phyloP scores from a whole-genome alignment of 1,140 invertebrate genomes.

The Drosophila ogumai region DNA sequence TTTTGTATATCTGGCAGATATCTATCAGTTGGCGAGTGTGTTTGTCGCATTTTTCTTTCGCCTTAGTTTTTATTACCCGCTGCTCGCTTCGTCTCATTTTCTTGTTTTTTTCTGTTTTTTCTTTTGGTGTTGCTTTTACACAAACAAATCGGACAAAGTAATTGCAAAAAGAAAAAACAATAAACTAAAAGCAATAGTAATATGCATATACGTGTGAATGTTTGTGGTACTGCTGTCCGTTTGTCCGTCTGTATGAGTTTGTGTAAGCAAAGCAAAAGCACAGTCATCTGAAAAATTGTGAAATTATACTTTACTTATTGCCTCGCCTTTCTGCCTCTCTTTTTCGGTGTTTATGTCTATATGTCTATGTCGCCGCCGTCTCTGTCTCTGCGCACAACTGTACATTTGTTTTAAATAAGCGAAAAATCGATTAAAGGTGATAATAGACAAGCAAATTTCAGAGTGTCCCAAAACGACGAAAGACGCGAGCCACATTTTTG shows the following conservation, averaged over 20 bases:
- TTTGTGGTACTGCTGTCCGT: conserved; percentile 3
- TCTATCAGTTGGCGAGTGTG: conserved; percentile 40
- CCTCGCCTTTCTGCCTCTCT: conserved; percentile 32
- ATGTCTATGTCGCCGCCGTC: conserved; percentile 6
- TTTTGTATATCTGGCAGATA: conserved; percentile 74
- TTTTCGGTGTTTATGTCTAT: conserved; percentile 27
- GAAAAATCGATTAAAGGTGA: conserved; percentile 83
- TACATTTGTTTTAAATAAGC: conserved; percentile 83
- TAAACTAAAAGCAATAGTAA: conserved; percentile 81
- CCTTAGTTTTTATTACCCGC: conserved; percentile 57
- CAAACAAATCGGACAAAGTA: conserved; percentile 62
- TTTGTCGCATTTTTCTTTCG: conserved; percentile 71
- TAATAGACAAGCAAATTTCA: conserved; percentile 82
- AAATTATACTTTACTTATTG: conserved; percentile 74
- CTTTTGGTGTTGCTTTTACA: conserved; percentile 51
- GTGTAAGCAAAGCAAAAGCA: conserved; percentile 55
- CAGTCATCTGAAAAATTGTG: conserved; percentile 68
- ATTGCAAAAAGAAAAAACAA: conserved; percentile 73
- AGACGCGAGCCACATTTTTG: conserved; percentile 48
- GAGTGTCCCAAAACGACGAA: conserved; percentile 73
- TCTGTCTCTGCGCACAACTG: conserved; percentile 67
- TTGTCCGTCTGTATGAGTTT: conserved; percentile 20
- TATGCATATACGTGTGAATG: conserved; percentile 40
- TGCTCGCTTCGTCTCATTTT: conserved; percentile 36
- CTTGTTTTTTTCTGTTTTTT: background rate